phyloP scores from a whole-genome alignment of 2,888 invertebrate species.

The Temnothorax rugatulus region DNA sequence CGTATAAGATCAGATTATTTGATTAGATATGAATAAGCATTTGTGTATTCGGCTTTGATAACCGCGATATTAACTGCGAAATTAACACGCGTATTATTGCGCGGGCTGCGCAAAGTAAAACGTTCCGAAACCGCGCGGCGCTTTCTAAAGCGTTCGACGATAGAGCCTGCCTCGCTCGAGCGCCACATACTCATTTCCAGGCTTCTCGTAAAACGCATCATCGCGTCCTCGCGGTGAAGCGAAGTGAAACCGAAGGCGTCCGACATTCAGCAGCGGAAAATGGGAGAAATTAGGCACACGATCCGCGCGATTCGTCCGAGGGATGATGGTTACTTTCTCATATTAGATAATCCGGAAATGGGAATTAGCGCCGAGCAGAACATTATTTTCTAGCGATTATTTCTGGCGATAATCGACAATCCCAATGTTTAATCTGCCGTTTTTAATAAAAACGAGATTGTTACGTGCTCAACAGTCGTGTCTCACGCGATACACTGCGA shows the following conservation, averaged over 20 bases:
- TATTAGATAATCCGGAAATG: constrained; percentile 61
- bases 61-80: not conserved
- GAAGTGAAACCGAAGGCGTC: constrained; percentile 53
- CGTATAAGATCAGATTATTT: constrained; percentile 7
- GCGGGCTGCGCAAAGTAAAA: constrained; percentile 33
- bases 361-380: not conserved
- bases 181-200: constrained; percentile 8
- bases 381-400: constrained; percentile 7
- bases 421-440: constrained; percentile 3
- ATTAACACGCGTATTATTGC: constrained; percentile 15
- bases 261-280: constrained; percentile 44
- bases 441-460: constrained; percentile 7
- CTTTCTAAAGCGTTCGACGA: constrained; percentile 46
- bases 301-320: constrained; percentile 44
- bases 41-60: not conserved
- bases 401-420: constrained; percentile 5
- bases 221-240: constrained; percentile 53
- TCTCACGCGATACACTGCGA: constrained; percentile 17
- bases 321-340: constrained; percentile 62
- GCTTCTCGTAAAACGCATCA: constrained; percentile 47
- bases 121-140: constrained; percentile 35
- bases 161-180: constrained; percentile 19
- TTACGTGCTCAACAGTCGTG: not conserved
- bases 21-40: constrained; percentile 5
- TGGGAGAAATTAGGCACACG: constrained; percentile 57